A percentile compares a stretch with the other conserved stretches of the same genome.
phyloP scores from a whole-genome alignment of 2,797 vertebrate species.

The Netta rufina region DNA sequence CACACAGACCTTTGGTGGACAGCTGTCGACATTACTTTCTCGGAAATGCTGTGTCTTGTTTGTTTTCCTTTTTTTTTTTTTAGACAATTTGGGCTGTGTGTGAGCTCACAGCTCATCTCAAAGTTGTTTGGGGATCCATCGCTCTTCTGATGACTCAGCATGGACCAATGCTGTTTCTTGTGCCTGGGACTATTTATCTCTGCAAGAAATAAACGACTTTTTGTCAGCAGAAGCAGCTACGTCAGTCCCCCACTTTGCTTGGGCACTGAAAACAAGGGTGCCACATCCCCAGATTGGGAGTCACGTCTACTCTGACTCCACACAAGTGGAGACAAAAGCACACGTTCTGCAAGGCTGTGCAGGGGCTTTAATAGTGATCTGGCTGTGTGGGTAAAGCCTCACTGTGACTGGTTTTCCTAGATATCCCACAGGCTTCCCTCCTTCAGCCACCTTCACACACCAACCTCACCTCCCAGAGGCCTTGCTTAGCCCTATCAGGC shows the following conservation, averaged over 20 bases:
- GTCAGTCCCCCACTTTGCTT: background rate
- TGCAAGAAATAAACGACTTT: background rate
- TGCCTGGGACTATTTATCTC: background rate
- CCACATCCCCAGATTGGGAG: background rate
- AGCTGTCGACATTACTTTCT: fast-evolving
- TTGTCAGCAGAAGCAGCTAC: background rate
- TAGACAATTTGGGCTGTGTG: background rate
- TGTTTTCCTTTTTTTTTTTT: background rate
- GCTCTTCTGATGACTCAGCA: background rate
- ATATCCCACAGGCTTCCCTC: background rate
- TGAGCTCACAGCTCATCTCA: background rate
- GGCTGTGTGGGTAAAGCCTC: background rate
- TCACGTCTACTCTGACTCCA: background rate
- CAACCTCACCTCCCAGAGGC: background rate
- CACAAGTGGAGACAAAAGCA: background rate
- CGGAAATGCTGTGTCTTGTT: background rate
- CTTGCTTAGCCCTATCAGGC: background rate
- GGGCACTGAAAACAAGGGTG: fast-evolving
- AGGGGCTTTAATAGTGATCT: background rate
- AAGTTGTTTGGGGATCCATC: background rate
- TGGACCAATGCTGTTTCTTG: background rate
- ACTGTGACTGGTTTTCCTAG: background rate
- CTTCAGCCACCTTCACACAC: background rate
- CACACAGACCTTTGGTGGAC: background rate
- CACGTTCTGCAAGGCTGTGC: background rate